A percentile compares a stretch with the other conserved stretches of the same genome.
These are phyloP conservation scores for Chiropotes sagulatus DNA, from an alignment of 2,797 vertebrate genomes.

Conservation along the genomic window DNA sequence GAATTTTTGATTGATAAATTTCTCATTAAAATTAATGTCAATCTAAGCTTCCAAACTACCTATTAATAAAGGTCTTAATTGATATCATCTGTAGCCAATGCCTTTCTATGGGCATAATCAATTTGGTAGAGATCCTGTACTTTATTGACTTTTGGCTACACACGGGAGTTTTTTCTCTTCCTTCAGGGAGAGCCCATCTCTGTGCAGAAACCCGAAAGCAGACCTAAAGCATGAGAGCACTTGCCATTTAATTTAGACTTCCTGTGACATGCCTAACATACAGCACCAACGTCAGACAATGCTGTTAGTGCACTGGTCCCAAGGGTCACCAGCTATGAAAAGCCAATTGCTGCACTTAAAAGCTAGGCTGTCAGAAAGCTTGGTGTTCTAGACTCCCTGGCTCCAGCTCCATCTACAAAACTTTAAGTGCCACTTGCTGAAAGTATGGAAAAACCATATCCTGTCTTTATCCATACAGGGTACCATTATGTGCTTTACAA, in stretches of 20 bases:
- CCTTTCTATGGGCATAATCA: conserved; percentile 77
- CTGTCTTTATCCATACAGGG: conserved; percentile 86
- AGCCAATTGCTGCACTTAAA: conserved; percentile 87
- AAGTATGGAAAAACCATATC: conserved; percentile 95
- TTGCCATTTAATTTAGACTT: conserved; percentile 81
- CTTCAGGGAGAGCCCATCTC: conserved; percentile 56
- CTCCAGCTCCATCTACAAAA: conserved; percentile 93
- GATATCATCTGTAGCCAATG: conserved; percentile 72
- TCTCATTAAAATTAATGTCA: conserved; percentile 84
- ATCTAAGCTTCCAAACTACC: conserved; percentile 71
- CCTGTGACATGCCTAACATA: conserved; percentile 82
- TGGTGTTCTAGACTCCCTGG: conserved; percentile 88
- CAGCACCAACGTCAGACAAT: conserved; percentile 73
- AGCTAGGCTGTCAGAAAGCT: conserved; percentile 84
- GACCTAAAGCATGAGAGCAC: conserved; percentile 59
- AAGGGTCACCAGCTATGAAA: conserved; percentile 83
- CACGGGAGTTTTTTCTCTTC: neutral
- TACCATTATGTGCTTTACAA: conserved; percentile 69
- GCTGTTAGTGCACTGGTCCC: conserved; percentile 80
- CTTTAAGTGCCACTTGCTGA: conserved; percentile 88
- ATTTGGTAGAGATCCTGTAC: conserved; percentile 78
- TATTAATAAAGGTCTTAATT: conserved; percentile 83
- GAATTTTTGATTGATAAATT: conserved; percentile 83
- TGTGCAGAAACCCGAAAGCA: conserved; percentile 69
- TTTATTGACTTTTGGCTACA: conserved; percentile 75